Evolutionary conservation across 2,113 vertebrate genomes (phyloP), one percentile per base, ranked within the genome.

Genomic region (Callorhinus ursinus): DNA sequence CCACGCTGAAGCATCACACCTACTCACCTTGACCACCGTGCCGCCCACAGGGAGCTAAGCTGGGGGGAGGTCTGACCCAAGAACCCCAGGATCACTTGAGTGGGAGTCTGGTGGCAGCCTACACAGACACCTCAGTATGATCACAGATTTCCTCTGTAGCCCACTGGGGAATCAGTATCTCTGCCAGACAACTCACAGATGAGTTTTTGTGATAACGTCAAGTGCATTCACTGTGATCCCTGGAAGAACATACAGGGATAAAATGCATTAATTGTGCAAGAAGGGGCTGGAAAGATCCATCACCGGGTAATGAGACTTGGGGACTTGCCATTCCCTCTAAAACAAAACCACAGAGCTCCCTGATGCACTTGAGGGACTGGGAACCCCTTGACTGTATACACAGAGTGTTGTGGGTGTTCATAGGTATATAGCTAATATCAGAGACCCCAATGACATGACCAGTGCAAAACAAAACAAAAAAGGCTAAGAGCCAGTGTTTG

Each of bases 41-140:
- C 36, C 14, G 31, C 22, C 31, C 33, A 11, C 81, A 0, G 3
- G 39, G 39, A 61, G 22, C 26, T 15, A 36, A 24, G n/a, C n/a
- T 39, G 22, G 12, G 18, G 63, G 3, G n/a, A 71, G 26, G 61
- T 31, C 46, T 36, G 46, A 36, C 46, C 28, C 8, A 51, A 21
- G 81, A 49, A 72, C 13, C 46, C 69, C 31, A 7, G 11, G 26
- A n/a, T 39, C 57, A 33, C 12, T 9, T 2, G 5, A 57, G 8
- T 7, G 10, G 57, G 22, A 19, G 14, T 53, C 55, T 1, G 0
- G 61, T 0, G 0, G 26, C 72, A 61, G 89, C 49, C 63, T 5
- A 7, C 92, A 42, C 72, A 15, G 69, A 83, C 63, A 93, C 53
- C 15, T 49, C 24, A 0, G 53, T 36, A 9, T 12, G 31, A 93